Base-by-base conservation (phyloP, 2,797 vertebrate genomes). In the Phrynocephalus forsythii region DNA sequence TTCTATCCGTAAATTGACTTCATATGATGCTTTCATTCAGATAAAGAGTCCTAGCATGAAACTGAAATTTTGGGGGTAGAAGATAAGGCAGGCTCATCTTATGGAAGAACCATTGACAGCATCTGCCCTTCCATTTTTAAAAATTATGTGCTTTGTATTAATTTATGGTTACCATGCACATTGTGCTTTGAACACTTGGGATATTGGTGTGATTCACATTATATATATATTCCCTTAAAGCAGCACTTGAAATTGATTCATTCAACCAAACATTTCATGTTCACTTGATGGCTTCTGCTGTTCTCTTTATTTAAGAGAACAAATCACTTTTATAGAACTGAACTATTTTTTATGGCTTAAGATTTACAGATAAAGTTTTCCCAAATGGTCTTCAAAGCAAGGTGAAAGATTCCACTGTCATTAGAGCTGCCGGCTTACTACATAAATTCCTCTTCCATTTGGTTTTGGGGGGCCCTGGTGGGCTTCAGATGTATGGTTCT, bases 371-470 rank as follows among this genome's bases (percentile, higher is more conserved):
- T 81, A 90, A 48, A 79, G 30, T 77, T 92, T 85, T 78, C 79
- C 33, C 7, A 87, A 92, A 91, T 9, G 82, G 72, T 91, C 90
- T 92, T 90, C 87, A 83, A 71, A 90, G 24, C 38, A 82, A 66
- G 28, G 66, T 90, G 87, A 90, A 91, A 93, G 88, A 52, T 78
- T 69, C 85, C 79, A 72, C 75, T 90, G 11, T 66, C 72, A 0
- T 30, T 44, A 15, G 11, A 91, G 79, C 50, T 85, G 11, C 75
- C 88, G 26, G 63, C 86, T 86, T 86, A 1, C 48, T 69, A 22
- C 28, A 60, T 84, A 88, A 93, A 89, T 90, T 78, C 79, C 4
- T 30, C 24, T 90, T 93, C 56, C 56, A 33, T 8, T 63, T 77
- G 88, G 48, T 3, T 80, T 93, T 90, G 52, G 52, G 78, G 82